A percentile compares a stretch with the other conserved stretches of the same genome.
phyloP scores from a whole-genome alignment of 2,113 vertebrate species.

The Ceyx cyanopectus region DNA sequence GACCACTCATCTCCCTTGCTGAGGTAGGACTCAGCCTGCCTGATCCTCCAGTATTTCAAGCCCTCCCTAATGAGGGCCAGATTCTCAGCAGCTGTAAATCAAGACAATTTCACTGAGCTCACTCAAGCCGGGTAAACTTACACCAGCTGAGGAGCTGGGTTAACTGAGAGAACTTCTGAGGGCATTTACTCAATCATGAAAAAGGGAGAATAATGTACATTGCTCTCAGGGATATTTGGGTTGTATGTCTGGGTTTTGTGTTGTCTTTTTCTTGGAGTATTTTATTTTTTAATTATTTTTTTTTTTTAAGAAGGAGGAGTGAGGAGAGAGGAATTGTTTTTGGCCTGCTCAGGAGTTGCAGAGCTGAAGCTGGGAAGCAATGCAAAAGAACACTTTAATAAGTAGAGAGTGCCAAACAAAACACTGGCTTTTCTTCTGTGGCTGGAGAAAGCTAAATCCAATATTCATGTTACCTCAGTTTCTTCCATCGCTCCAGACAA shows the following conservation, averaged over 20 bases:
- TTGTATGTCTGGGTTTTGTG: not conserved
- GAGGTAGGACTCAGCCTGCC: not conserved
- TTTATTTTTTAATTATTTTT: not conserved
- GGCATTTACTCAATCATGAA: conserved; percentile 2
- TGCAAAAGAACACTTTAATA: conserved; percentile 56
- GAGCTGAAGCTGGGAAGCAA: conserved; percentile 29
- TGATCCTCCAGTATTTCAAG: conserved; percentile 1
- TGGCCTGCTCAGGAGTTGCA: conserved; percentile 18
- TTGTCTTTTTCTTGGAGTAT: not conserved
- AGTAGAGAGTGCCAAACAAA: conserved; percentile 50
- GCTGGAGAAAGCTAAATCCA: conserved; percentile 39
- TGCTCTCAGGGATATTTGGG: not conserved
- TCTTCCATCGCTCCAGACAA: conserved; percentile 5
- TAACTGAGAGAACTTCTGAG: conserved; percentile 3
- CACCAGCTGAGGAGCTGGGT: conserved; percentile 41
- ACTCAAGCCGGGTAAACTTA: conserved; percentile 16
- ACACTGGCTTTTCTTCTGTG: not conserved
- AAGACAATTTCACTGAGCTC: conserved; percentile 16
- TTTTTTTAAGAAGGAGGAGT: not conserved
- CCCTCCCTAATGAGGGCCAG: not conserved
- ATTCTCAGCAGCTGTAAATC: conserved; percentile 18
- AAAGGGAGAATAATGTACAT: conserved; percentile 1
- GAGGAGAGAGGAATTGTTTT: not conserved
- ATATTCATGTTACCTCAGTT: conserved; percentile 49
- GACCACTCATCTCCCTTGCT: not conserved